A percentile compares a stretch with the other conserved stretches of the same genome.
Conservation (phyloP, 2,888 invertebrate genomes). For the Philereme transversata region DNA sequence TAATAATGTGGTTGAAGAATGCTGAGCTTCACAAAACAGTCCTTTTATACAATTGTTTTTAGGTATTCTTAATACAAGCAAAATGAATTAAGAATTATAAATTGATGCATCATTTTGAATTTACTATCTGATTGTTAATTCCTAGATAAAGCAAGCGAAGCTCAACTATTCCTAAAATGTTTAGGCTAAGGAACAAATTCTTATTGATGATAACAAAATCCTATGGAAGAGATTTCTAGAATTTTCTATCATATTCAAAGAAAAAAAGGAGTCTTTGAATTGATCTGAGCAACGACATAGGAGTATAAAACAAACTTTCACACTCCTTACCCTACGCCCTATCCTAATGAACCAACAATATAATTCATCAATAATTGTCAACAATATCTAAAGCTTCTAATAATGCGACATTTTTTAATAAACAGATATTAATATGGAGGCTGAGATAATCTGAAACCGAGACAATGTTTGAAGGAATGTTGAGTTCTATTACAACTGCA, state of each 20-base stretch:
- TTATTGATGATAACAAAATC: constrained; percentile 7
- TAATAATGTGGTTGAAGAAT: constrained; percentile 5
- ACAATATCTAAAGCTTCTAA: constrained; percentile 58
- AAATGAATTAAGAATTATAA: not conserved
- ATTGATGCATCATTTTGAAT: not conserved
- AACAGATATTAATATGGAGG: constrained; percentile 22
- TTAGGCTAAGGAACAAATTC: constrained; percentile 30
- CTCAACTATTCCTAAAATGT: constrained; percentile 28
- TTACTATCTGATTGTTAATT: not conserved
- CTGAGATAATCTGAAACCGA: constrained; percentile 37
- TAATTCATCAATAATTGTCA: constrained; percentile 49
- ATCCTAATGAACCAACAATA: constrained; percentile 58
- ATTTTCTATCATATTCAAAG: not conserved
- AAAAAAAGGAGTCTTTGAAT: constrained; percentile 1
- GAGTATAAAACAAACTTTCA: constrained; percentile 22
- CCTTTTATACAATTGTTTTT: not conserved
- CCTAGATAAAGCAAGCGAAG: constrained; percentile 16
- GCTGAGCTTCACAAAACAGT: constrained; percentile 16
- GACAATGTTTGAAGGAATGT: constrained; percentile 56
- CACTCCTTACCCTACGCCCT: constrained; percentile 51
- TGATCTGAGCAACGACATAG: constrained; percentile 26
- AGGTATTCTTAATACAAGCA: not conserved
- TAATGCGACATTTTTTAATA: constrained; percentile 47
- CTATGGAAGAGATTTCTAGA: constrained; percentile 1
- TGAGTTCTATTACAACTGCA: constrained; percentile 34